Base-by-base conservation (phyloP, 2,888 invertebrate species). In the Acleris emargana region DNA sequence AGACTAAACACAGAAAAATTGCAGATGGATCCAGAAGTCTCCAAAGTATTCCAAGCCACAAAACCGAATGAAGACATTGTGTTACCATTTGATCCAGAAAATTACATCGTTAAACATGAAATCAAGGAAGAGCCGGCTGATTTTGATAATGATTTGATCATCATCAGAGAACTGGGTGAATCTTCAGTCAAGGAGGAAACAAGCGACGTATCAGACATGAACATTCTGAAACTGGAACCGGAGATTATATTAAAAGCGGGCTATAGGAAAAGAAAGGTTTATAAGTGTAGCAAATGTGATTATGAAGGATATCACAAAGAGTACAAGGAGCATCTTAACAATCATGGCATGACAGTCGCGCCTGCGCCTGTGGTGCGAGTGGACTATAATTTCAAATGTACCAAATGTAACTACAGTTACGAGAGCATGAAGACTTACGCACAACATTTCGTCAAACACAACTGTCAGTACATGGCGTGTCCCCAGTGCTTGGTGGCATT, bases 391-490 rank as follows among this genome's bases (percentile, higher is more conserved):
- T 72, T 66, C 32, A 11, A 13, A 0, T 86, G 86, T 22, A 68
- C 77, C 0, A 76, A 77, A 11, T 86, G 86, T 18, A 5, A 64
- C 0, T 13, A 1, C 0, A 20, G 0, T 0, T 84, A 67, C 18
- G 0, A 0, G 0, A 67, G 64, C 0, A 49, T 81, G 5, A 70
- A 69, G 0, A 67, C 38, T 0, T 86, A 79, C 17, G 5, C 78
- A 0, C 0, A n/a, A 0, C 87, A 86, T 61, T 81, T 85, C 0
- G 17, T 45, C 0, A 5, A 11, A 0, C 87, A 87, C 17, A 74
- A 73, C 0, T 71, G 76, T 0, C 6, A 58, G 0, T 0, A 5
- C 0, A 17, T 69, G 0, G 16, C 69, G 0, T 87, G 87, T 5
- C 84, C 86, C 0, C 68, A 72, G 0, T 87, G 87, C 17, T 7